A percentile compares a stretch with the other conserved stretches of the same genome.
These are phyloP conservation scores for Eremobia ochroleuca DNA, from an alignment of 2,888 invertebrate genomes.

Conservation along the genomic window DNA sequence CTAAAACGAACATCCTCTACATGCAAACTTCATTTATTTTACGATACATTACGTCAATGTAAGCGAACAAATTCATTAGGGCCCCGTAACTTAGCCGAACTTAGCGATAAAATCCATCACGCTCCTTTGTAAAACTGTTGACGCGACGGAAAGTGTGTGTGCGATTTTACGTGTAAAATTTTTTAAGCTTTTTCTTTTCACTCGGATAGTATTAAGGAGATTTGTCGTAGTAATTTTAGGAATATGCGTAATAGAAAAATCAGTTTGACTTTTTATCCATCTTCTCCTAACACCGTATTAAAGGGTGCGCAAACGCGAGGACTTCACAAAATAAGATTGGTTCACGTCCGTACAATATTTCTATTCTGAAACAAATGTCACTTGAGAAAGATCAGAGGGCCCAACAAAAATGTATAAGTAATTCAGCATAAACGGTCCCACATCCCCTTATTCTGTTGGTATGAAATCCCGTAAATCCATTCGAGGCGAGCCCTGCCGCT, in stretches of 20 bases:
- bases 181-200: conserved; percentile 6
- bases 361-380: conserved; percentile 70
- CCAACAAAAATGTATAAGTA: conserved; percentile 77
- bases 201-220: neutral
- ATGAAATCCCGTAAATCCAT: conserved; percentile 82
- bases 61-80: conserved; percentile 60
- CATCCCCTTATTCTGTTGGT: conserved; percentile 77
- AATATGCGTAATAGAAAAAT: neutral
- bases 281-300: neutral
- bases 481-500: conserved; percentile 69
- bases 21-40: conserved; percentile 75
- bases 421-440: conserved; percentile 78
- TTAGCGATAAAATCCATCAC: conserved; percentile 58
- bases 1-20: conserved; percentile 69
- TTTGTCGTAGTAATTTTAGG: neutral
- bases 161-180: conserved; percentile 30
- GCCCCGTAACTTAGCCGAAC: conserved; percentile 45
- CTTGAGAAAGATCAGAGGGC: conserved; percentile 73
- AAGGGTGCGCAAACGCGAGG: conserved; percentile 33
- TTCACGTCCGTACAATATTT: conserved; percentile 68
- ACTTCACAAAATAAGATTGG: conserved; percentile 58
- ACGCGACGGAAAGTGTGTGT: conserved; percentile 22
- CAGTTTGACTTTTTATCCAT: neutral
- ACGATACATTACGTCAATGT: conserved; percentile 67
- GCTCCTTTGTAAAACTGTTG: conserved; percentile 48